Evolutionary conservation across 1,140 invertebrate genomes (phyloP), one percentile per base, ranked within the genome.

Genomic region (Drosophila sucinea): DNA sequence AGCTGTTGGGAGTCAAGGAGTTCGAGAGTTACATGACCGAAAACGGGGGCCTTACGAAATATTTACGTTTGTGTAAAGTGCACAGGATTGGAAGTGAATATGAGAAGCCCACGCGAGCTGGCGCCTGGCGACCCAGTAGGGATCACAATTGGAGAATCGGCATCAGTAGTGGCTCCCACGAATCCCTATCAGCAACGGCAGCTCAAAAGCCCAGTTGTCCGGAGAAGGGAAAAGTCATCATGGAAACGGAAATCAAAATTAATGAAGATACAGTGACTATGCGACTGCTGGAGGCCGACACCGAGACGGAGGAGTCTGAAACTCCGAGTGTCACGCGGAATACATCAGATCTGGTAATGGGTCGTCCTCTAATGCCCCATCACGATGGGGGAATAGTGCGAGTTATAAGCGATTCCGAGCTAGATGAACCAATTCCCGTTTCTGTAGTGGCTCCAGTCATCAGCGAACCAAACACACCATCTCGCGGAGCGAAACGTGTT

Each of bases 231-330:
- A 95, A 95, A 92, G 94, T 96, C 0, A 95, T 97, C 41, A 93
- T 97, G 64, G 96, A 96, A 92, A 96, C 96, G 0, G 96, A 96
- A 93, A 96, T 96, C 17, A 95, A 96, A 81, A 95, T 97, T 60
- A 94, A 96, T 75, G 94, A 95, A 8, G 95, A 96, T 60, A 95
- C 95, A 0, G 95, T 96, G 7, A 96, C 95, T 0, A 96, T 96
- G 96, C 95, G 96, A 1, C 95, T 96, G 65, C 90, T 96, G 0
- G 96, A 96, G 85, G 95, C 96, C 81, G 87, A 91, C n/a, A 82
- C 83, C 0, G 86, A 90, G 40, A 83, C 72, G 0, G 86, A 89
- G 29, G 75, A 76, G 17, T 73, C 70, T 3, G 80, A 75, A n/a
- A 94, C 29, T 91, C 90, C 71, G 8, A 17, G 60, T 0, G 61